A percentile compares a stretch with the other conserved stretches of the same genome.
phyloP scores from a whole-genome alignment of 2,888 invertebrate species.

The Dorcus hopei region DNA sequence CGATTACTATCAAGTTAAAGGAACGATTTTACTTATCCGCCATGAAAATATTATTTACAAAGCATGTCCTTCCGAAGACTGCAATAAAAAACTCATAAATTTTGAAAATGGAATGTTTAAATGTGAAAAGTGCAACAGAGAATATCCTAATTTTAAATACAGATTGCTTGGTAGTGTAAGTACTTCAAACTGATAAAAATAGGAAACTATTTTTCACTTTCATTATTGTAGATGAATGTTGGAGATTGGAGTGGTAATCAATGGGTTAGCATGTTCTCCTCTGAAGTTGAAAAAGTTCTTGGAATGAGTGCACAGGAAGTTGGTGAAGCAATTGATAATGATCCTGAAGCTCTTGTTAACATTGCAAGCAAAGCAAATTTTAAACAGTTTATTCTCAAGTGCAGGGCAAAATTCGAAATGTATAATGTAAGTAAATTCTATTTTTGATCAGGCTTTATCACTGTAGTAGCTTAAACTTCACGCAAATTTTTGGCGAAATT shows the following conservation, averaged over 20 bases:
- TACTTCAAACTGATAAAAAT: constrained; percentile 26
- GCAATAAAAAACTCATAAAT: constrained; percentile 94
- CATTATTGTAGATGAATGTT: constrained; percentile 66
- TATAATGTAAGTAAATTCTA: constrained; percentile 69
- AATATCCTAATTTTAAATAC: constrained; percentile 82
- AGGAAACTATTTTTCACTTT: constrained; percentile 5
- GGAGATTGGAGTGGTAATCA: constrained; percentile 84
- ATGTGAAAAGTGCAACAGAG: constrained; percentile 92
- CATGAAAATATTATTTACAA: constrained; percentile 85
- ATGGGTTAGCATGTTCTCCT: constrained; percentile 90
- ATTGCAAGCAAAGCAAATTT: constrained; percentile 76
- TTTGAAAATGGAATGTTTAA: constrained; percentile 82
- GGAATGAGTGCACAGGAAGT: constrained; percentile 70
- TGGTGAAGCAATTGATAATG: constrained; percentile 69
- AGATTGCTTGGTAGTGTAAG: constrained; percentile 77
- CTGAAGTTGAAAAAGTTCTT: constrained; percentile 74
- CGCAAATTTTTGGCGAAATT: neutral
- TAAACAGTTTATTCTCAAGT: constrained; percentile 75
- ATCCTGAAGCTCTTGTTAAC: constrained; percentile 63
- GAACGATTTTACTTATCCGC: constrained; percentile 73
- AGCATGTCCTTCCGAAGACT: constrained; percentile 83
- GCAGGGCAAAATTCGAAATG: constrained; percentile 85
- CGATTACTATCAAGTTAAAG: constrained; percentile 79
- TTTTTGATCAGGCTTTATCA: neutral
- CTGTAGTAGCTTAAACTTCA: neutral